phyloP scores from a whole-genome alignment of 2,797 vertebrate genomes.

The Pseudomugil tenellus region DNA sequence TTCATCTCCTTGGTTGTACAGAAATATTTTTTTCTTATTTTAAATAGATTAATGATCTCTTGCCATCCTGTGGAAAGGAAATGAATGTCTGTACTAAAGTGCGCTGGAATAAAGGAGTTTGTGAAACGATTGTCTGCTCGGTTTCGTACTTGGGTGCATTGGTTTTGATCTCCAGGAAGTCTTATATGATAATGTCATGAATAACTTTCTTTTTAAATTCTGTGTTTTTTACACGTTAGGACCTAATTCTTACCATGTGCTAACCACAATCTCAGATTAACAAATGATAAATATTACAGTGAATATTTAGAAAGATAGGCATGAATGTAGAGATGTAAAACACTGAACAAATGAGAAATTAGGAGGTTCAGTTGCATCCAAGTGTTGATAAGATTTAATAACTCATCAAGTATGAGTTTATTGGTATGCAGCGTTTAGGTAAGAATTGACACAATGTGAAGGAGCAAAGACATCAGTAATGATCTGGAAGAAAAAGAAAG shows the following conservation, averaged over 20 bases:
- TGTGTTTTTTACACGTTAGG: background rate
- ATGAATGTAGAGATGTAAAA: background rate
- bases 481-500: too few species aligned
- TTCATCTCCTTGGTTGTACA: slow-evolving; percentile 63
- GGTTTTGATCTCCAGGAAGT: background rate
- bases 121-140: slow-evolving; percentile 59
- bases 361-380: too few species aligned
- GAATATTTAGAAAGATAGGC: background rate
- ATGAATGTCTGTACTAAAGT: slow-evolving; percentile 74
- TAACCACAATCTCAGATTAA: background rate
- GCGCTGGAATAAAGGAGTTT: slow-evolving; percentile 82
- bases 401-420: too few species aligned
- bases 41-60: slow-evolving; percentile 62
- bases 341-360: background rate
- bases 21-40: slow-evolving; percentile 43
- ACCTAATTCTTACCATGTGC: background rate
- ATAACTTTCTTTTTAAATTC: background rate
- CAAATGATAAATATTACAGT: too few species aligned
- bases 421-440: too few species aligned
- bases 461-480: too few species aligned
- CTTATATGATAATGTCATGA: background rate
- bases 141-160: background rate
- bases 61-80: slow-evolving; percentile 81
- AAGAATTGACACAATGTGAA: too few species aligned
- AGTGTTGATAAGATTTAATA: too few species aligned